Evolutionary conservation across 1,140 invertebrate genomes (phyloP).

Genomic region (Acromyrmex charruanus): DNA sequence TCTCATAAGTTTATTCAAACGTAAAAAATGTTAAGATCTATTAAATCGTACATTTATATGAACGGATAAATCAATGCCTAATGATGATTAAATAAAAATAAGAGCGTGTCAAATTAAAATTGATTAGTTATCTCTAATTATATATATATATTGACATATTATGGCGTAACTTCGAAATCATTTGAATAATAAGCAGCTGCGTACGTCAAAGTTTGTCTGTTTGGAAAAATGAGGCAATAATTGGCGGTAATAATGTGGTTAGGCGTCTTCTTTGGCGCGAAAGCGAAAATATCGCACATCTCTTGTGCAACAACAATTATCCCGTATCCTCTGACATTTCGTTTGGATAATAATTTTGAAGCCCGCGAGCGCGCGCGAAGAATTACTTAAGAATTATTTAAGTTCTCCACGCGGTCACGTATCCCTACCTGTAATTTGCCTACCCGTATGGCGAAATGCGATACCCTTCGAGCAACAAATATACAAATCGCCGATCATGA

Average conservation of each 20-base stretch:
- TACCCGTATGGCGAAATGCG: slow-evolving; percentile 34
- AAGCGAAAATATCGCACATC: slow-evolving; percentile 57
- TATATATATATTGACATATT: slow-evolving; percentile 6
- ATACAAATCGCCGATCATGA: neutral
- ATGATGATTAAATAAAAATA: slow-evolving; percentile 3
- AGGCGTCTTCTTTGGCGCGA: slow-evolving; percentile 62
- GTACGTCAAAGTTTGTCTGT: slow-evolving; percentile 37
- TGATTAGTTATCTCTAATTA: slow-evolving; percentile 45
- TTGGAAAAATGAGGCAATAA: slow-evolving; percentile 59
- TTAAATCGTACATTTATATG: neutral
- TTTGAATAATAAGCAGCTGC: slow-evolving; percentile 49
- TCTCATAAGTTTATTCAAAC: neutral
- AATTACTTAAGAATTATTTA: slow-evolving; percentile 64
- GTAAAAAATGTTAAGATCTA: neutral
- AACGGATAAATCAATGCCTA: neutral
- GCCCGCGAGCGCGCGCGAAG: slow-evolving; percentile 46
- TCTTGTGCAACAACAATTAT: slow-evolving; percentile 66
- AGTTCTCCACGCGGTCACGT: slow-evolving; percentile 41
- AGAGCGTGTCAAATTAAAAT: slow-evolving; percentile 36
- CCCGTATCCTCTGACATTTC: slow-evolving; percentile 71
- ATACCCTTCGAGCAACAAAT: slow-evolving; percentile 20
- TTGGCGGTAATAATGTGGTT: slow-evolving; percentile 45
- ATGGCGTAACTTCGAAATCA: slow-evolving; percentile 43
- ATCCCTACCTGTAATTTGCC: slow-evolving; percentile 23
- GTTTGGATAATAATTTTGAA: slow-evolving; percentile 65